phyloP scores from a whole-genome alignment of 1,140 invertebrate species.

The Nebria ingens region DNA sequence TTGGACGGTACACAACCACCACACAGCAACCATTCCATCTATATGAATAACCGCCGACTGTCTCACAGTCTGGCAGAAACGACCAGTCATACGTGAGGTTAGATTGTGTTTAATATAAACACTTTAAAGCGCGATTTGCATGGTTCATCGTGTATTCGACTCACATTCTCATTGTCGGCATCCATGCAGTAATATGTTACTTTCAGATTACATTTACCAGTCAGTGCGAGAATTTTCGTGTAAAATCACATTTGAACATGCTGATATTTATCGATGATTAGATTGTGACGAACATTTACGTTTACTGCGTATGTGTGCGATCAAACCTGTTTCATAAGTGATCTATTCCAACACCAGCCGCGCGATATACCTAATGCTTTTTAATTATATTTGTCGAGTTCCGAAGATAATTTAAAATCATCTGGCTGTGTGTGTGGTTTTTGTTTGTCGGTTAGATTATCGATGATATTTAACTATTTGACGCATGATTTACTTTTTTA shows the following conservation, averaged over 20 bases:
- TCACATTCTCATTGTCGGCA: neutral
- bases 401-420: no score
- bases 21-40: neutral
- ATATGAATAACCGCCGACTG: neutral
- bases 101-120: conserved; percentile 1
- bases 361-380: no score
- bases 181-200: conserved; percentile 1
- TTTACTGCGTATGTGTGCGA: neutral
- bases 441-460: no score
- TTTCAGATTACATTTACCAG: conserved; percentile 2
- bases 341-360: no score
- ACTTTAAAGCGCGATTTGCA: neutral
- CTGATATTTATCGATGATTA: conserved; percentile 8
- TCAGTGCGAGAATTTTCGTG: neutral
- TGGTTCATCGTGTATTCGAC: neutral
- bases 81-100: neutral
- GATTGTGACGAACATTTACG: neutral
- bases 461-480: no score
- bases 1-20: conserved; percentile 17
- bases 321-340: no score
- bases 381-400: no score
- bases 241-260: conserved; percentile 1
- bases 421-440: no score
- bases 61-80: neutral
- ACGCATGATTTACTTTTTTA: no score